Conservation (phyloP, 2,113 vertebrate species). For the Oryzias melastigma region DNA sequence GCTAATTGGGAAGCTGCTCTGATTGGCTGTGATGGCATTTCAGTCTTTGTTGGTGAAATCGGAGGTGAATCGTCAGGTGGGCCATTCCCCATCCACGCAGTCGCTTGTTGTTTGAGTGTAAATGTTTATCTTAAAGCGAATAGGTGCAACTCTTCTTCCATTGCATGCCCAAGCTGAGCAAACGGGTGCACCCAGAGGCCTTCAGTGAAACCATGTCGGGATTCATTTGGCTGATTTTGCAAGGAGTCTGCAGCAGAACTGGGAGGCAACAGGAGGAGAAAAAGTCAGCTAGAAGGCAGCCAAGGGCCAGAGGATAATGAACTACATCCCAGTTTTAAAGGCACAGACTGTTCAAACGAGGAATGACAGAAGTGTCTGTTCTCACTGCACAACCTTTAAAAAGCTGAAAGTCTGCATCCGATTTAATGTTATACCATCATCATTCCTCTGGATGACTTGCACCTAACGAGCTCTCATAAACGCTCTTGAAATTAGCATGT, state of each 20-base stretch:
- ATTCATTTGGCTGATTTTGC: constrained; percentile 63
- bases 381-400: constrained; percentile 11
- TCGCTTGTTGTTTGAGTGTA: no score
- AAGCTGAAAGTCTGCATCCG: constrained; percentile 33
- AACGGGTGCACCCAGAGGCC: constrained; percentile 46
- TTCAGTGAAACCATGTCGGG: constrained; percentile 50
- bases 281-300: not conserved
- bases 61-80: no score
- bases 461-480: constrained; percentile 42
- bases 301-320: constrained; percentile 12
- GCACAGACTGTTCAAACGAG: no score
- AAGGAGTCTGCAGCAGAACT: constrained; percentile 34
- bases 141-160: constrained; percentile 13
- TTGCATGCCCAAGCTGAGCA: constrained; percentile 39
- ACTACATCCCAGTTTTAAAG: constrained; percentile 9
- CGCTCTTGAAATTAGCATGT: constrained; percentile 41
- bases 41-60: constrained; percentile 15
- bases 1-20: constrained; percentile 41
- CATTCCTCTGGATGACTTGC: constrained; percentile 32
- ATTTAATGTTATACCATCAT: constrained; percentile 32
- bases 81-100: no score
- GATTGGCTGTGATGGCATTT: constrained; percentile 62
- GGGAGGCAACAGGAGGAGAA: not conserved
- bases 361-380: no score
- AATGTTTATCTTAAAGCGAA: not conserved